phyloP scores from a whole-genome alignment of 53 echinoderm and acorn worm genomes.

The Hippasteria phrygiana region DNA sequence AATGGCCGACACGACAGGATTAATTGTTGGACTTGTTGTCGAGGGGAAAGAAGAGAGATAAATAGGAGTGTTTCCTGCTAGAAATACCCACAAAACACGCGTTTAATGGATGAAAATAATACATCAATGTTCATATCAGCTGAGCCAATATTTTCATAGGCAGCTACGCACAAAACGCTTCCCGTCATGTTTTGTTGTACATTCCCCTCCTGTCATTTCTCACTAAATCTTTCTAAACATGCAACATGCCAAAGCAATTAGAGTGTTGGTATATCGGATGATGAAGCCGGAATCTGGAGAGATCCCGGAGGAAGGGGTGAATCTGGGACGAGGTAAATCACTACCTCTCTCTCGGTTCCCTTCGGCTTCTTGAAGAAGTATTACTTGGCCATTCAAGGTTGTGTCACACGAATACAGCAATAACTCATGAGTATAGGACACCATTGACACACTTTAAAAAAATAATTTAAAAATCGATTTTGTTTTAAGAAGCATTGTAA shows the following conservation, averaged over 20 bases:
- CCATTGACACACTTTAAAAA: background rate
- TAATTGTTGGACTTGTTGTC: constrained; percentile 18
- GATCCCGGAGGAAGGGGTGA: background rate
- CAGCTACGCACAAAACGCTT: too few relatives aligned
- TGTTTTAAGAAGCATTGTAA: too few relatives aligned
- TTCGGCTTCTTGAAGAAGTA: background rate
- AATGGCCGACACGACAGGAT: constrained; percentile 30
- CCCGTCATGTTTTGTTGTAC: too few relatives aligned
- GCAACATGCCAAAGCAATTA: background rate
- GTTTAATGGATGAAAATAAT: background rate
- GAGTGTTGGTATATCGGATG: constrained; percentile 1
- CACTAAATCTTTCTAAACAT: too few relatives aligned
- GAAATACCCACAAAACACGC: constrained; percentile 2
- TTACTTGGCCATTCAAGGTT: background rate
- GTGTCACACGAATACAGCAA: constrained; percentile 6
- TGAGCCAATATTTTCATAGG: too few relatives aligned
- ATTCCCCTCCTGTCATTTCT: too few relatives aligned
- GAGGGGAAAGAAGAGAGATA: background rate
- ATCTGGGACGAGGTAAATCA: background rate
- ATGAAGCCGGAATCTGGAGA: background rate
- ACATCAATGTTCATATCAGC: background rate
- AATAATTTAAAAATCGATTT: background rate
- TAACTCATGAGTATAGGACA: background rate
- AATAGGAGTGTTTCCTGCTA: background rate
- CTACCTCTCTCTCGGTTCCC: background rate